A percentile compares a stretch with the other conserved stretches of the same genome.
Evolutionary conservation across 2,797 vertebrate species (phyloP).

Genomic region (Rhabdomys pumilio): DNA sequence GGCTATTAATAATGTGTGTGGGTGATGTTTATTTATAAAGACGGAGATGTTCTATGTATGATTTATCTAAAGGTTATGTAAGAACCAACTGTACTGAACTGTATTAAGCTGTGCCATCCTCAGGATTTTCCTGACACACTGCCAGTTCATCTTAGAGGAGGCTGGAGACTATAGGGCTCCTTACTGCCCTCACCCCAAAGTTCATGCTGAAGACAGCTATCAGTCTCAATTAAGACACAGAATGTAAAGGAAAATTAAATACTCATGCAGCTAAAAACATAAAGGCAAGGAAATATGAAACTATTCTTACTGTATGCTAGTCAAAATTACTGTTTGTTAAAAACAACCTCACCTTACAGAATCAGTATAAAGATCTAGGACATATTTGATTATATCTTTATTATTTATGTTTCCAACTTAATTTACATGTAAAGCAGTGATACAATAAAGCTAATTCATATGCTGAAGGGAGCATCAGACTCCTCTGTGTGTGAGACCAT

Average conservation of each 20-base stretch:
- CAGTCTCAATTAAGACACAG: conserved; percentile 74
- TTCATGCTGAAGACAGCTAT: conserved; percentile 78
- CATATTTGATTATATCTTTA: conserved; percentile 62
- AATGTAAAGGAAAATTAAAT: conserved; percentile 64
- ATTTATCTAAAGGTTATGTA: conserved; percentile 79
- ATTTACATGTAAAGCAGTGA: conserved; percentile 47
- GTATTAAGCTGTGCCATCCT: conserved; percentile 72
- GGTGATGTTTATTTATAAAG: conserved; percentile 87
- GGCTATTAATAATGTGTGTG: conserved; percentile 85
- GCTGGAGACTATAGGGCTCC: conserved; percentile 73
- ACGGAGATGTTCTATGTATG: conserved; percentile 80
- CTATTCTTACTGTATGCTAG: conserved; percentile 54
- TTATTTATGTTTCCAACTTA: conserved; percentile 60
- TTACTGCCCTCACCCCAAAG: conserved; percentile 72
- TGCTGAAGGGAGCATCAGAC: conserved; percentile 10
- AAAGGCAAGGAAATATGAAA: conserved; percentile 73
- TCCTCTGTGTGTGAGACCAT: conserved; percentile 45
- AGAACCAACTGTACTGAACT: conserved; percentile 78
- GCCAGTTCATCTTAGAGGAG: conserved; percentile 78
- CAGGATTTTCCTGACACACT: conserved; percentile 78
- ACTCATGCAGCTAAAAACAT: conserved; percentile 77
- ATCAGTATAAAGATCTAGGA: conserved; percentile 59
- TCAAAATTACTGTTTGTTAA: conserved; percentile 70
- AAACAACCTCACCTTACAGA: conserved; percentile 59
- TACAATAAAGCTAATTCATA: conserved; percentile 61